Percentiles rank a stretch among this genome's conserved stretches.
Evolutionary conservation across 35 echinoderm and acorn worm species (phyloP).

Genomic region (Ophiothrix spiculata): DNA sequence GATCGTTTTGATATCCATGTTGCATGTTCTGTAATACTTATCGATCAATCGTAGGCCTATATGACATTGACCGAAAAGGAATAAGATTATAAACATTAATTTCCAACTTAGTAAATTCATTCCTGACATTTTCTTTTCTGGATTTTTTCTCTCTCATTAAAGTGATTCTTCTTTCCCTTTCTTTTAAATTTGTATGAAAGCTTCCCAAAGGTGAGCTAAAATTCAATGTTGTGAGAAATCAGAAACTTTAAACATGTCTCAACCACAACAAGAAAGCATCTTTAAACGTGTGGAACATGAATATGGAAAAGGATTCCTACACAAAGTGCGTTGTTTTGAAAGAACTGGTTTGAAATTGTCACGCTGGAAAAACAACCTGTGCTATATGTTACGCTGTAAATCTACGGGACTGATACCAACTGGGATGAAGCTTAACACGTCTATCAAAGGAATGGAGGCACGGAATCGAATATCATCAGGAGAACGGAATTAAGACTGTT

Average conservation of each 20-base stretch:
- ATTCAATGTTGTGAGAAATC: too few species aligned
- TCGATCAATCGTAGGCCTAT: too few species aligned
- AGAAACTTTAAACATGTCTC: background rate
- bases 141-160: too few species aligned
- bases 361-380: constrained; percentile 3
- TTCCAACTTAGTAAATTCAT: too few species aligned
- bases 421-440: background rate
- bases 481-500: background rate
- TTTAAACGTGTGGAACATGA: background rate
- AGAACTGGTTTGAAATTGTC: background rate
- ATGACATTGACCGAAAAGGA: too few species aligned
- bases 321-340: constrained; percentile 1
- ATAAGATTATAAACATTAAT: too few species aligned
- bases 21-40: too few species aligned
- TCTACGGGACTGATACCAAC: background rate
- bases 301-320: background rate
- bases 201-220: too few species aligned
- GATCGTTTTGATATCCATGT: too few species aligned
- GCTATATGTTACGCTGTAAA: background rate
- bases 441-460: background rate
- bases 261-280: background rate
- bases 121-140: too few species aligned
- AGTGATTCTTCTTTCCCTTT: too few species aligned
- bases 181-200: too few species aligned
- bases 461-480: background rate